Conservation (phyloP, 2,888 invertebrate species). For the Noctua janthina region DNA sequence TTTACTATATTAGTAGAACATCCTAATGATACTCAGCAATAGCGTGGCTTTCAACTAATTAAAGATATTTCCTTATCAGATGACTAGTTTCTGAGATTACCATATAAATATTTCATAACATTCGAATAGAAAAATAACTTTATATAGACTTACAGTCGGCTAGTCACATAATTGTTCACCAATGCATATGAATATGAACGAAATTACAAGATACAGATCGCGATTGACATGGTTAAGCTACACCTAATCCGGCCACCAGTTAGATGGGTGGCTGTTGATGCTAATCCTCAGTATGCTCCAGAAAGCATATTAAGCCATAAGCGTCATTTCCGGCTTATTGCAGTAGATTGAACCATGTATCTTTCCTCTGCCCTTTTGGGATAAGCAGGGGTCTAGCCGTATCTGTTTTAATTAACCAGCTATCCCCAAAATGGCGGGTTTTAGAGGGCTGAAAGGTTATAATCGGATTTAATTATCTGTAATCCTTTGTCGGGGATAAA, state of each 20-base stretch:
- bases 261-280: constrained; percentile 43
- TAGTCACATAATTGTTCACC: neutral
- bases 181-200: neutral
- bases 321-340: constrained; percentile 43
- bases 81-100: neutral
- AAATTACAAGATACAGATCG: constrained; percentile 1
- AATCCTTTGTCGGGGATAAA: neutral
- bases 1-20: no score
- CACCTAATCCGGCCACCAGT: constrained; percentile 47
- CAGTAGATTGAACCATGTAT: constrained; percentile 36
- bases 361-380: constrained; percentile 21
- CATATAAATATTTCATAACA: neutral
- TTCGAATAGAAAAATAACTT: neutral
- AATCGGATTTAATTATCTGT: constrained; percentile 15
- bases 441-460: constrained; percentile 26
- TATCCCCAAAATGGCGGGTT: constrained; percentile 24
- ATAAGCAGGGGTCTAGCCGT: constrained; percentile 32
- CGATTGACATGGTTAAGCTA: constrained; percentile 42
- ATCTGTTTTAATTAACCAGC: constrained; percentile 55
- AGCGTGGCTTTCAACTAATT: neutral
- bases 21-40: neutral
- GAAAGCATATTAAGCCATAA: constrained; percentile 31
- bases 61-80: neutral
- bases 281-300: constrained; percentile 48
- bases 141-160: neutral